Evolutionary conservation across 2,113 vertebrate species (phyloP).

Genomic region (Nerophis lumbriciformis): DNA sequence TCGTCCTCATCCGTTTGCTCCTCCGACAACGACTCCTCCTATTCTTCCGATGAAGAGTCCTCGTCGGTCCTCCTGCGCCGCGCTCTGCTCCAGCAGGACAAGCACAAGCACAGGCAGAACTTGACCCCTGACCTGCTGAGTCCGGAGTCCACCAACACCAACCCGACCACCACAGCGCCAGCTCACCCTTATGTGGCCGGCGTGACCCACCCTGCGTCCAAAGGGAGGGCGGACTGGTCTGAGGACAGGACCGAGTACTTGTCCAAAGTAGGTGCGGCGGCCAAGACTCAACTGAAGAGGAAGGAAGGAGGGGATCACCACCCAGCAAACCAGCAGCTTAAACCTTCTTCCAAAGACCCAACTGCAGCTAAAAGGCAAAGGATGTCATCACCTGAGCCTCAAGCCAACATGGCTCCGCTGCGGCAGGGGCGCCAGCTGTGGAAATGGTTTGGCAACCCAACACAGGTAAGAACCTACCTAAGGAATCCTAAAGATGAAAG

Average conservation of each 20-base stretch:
- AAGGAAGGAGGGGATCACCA: conserved; percentile 35
- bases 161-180: conserved; percentile 41
- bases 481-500: background rate
- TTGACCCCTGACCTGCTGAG: conserved; percentile 67
- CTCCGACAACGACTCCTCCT: conserved; percentile 92
- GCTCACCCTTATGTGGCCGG: conserved; percentile 78
- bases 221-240: conserved; percentile 59
- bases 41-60: conserved; percentile 91
- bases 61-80: conserved; percentile 85
- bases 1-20: conserved; percentile 95
- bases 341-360: conserved; percentile 68
- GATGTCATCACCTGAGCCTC: conserved; percentile 86
- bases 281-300: conserved; percentile 58
- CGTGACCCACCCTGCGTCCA: conserved; percentile 62
- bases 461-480: conserved; percentile 76
- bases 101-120: conserved; percentile 57
- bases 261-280: conserved; percentile 37
- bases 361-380: conserved; percentile 80
- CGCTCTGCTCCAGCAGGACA: conserved; percentile 82
- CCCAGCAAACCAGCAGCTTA: conserved; percentile 40
- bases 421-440: conserved; percentile 89
- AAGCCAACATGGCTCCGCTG: conserved; percentile 83
- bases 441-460: conserved; percentile 97
- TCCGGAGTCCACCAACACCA: conserved; percentile 49
- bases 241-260: conserved; percentile 58